Conservation (phyloP, 2,888 invertebrate genomes). For the Atrina japonica region DNA sequence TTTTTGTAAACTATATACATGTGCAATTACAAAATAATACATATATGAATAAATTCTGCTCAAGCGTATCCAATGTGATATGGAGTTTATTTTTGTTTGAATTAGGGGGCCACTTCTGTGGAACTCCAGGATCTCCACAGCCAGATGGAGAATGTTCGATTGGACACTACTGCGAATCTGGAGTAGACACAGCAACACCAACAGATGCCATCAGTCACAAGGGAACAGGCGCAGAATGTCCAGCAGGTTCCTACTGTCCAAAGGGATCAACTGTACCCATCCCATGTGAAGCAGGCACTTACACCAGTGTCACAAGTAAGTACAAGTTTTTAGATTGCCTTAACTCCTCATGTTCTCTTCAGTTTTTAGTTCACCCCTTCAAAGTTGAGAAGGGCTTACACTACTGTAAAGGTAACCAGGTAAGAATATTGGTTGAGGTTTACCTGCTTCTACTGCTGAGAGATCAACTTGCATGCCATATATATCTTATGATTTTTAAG, state of each 20-base stretch:
- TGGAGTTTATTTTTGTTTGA: conserved; percentile 4
- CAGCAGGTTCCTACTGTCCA: conserved; percentile 75
- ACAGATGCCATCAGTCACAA: conserved; percentile 54
- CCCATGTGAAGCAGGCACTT: conserved; percentile 73
- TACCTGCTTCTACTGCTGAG: no score
- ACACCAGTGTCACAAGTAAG: conserved; percentile 66
- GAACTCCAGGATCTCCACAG: conserved; percentile 67
- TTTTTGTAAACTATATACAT: no score
- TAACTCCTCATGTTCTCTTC: no score
- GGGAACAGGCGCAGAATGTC: conserved; percentile 73
- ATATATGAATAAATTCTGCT: no score
- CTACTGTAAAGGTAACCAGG: no score
- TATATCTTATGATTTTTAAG: no score
- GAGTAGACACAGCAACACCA: conserved; percentile 70
- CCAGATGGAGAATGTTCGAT: conserved; percentile 69
- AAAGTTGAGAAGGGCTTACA: neutral
- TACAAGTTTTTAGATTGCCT: no score
- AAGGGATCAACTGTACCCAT: conserved; percentile 63
- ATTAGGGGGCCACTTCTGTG: conserved; percentile 76
- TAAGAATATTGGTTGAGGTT: no score
- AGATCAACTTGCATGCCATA: no score
- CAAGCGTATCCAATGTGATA: no score
- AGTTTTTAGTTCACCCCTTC: neutral
- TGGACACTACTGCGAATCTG: conserved; percentile 71
- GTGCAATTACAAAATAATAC: no score